phyloP scores from a whole-genome alignment of 2,797 vertebrate species.

The Cichlasoma orientale region DNA sequence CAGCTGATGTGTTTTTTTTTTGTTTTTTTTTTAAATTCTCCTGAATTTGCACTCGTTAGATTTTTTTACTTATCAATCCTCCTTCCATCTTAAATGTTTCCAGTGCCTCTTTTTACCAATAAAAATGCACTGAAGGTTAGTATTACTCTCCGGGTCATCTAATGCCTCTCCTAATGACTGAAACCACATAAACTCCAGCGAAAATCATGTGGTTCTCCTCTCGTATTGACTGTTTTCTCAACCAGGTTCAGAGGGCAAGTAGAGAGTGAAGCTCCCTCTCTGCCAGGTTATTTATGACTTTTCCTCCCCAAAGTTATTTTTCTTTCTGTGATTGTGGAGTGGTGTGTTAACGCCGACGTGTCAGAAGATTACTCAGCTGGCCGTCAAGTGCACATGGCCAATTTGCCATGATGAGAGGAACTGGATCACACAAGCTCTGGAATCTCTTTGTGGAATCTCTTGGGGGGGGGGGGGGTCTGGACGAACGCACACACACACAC shows the following conservation, averaged over 20 bases:
- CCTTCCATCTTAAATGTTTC: conserved; percentile 30
- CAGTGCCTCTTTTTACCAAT: conserved; percentile 36
- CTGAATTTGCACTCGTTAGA: background rate
- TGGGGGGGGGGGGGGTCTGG: conserved; percentile 9
- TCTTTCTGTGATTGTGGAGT: conserved; percentile 78
- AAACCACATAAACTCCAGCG: conserved; percentile 60
- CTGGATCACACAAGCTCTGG: conserved; percentile 72
- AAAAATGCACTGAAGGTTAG: conserved; percentile 46
- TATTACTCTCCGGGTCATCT: conserved; percentile 52
- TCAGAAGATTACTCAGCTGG: conserved; percentile 79
- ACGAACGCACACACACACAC: conserved; percentile 15
- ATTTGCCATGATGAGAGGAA: conserved; percentile 79
- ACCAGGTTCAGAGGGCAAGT: conserved; percentile 74
- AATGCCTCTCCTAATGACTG: conserved; percentile 68
- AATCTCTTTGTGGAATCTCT: conserved; percentile 69
- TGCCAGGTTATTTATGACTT: conserved; percentile 79
- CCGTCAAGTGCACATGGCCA: conserved; percentile 78
- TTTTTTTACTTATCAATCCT: background rate
- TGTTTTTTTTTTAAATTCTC: fast-evolving
- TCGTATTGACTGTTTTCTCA: conserved; percentile 76
- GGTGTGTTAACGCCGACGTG: conserved; percentile 79
- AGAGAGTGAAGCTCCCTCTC: conserved; percentile 75
- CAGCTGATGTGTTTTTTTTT: background rate
- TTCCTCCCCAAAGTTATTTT: conserved; percentile 79
- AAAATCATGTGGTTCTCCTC: conserved; percentile 64